These are phyloP conservation scores for Psilopsiagon aurifrons DNA, from an alignment of 2,113 vertebrate genomes.

Conservation along the genomic window DNA sequence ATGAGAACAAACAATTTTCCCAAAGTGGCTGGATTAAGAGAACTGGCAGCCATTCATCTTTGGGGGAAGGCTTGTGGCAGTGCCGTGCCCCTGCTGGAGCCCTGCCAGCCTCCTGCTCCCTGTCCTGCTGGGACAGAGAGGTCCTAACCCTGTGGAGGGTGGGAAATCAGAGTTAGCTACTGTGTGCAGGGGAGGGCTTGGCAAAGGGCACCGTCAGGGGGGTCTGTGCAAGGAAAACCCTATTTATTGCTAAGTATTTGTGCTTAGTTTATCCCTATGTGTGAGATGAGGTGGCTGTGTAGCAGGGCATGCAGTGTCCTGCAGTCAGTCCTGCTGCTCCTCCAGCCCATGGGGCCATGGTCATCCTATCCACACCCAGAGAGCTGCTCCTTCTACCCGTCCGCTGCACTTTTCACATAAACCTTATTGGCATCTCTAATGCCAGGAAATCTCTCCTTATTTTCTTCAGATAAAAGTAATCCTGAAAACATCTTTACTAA, in stretches of 20 bases:
- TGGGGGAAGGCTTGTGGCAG: neutral
- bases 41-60: constrained; percentile 66
- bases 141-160: neutral
- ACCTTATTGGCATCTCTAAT: neutral
- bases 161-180: neutral
- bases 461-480: neutral
- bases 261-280: neutral
- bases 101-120: constrained; percentile 4
- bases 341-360: rapidly evolving
- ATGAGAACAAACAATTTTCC: constrained; percentile 77
- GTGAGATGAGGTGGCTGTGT: neutral
- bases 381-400: rapidly evolving
- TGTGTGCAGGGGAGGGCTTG: neutral
- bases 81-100: constrained; percentile 24
- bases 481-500: neutral
- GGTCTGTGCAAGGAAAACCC: neutral
- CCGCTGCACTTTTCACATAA: neutral
- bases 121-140: neutral
- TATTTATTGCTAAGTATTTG: neutral
- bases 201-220: neutral
- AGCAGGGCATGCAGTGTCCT: neutral
- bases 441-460: neutral
- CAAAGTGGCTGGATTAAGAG: constrained; percentile 67
- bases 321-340: rapidly evolving
- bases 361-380: neutral